These are phyloP conservation scores for Taeniopygia guttata DNA, from an alignment of 2,797 vertebrate genomes.

Conservation along the genomic window DNA sequence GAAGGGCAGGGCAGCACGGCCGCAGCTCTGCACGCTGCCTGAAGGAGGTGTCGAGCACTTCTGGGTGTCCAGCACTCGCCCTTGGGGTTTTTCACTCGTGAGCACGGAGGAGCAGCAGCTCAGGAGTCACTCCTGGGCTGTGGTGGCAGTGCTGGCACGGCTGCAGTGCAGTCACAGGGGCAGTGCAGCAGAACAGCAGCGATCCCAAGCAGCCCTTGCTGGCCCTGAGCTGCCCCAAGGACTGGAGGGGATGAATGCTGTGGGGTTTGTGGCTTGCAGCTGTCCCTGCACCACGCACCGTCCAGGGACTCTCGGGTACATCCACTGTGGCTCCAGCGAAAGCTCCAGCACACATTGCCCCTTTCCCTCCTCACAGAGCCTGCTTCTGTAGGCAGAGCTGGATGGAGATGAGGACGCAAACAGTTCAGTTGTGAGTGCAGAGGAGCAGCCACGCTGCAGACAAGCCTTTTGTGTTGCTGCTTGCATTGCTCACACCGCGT, in stretches of 20 bases:
- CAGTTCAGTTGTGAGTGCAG: not conserved
- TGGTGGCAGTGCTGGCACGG: accelerated
- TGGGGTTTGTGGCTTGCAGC: not conserved
- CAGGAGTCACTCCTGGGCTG: accelerated
- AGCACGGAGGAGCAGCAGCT: not conserved
- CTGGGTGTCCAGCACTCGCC: not conserved
- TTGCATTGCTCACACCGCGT: not conserved
- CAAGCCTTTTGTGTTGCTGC: not conserved
- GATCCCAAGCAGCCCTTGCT: accelerated
- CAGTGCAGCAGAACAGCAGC: accelerated
- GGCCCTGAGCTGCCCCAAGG: not conserved
- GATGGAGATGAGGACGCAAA: not conserved
- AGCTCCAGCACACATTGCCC: accelerated
- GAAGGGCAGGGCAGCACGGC: not conserved
- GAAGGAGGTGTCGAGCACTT: accelerated
- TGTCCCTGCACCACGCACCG: accelerated
- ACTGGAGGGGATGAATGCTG: accelerated
- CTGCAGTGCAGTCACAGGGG: accelerated
- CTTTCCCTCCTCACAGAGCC: not conserved
- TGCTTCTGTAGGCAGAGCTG: not conserved
- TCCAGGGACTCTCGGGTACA: not conserved
- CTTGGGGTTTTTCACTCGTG: accelerated
- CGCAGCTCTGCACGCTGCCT: accelerated
- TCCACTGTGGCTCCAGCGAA: accelerated
- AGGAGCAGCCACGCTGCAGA: not conserved